Conservation (phyloP, 2,797 vertebrate species). For the Sebastes dallii region DNA sequence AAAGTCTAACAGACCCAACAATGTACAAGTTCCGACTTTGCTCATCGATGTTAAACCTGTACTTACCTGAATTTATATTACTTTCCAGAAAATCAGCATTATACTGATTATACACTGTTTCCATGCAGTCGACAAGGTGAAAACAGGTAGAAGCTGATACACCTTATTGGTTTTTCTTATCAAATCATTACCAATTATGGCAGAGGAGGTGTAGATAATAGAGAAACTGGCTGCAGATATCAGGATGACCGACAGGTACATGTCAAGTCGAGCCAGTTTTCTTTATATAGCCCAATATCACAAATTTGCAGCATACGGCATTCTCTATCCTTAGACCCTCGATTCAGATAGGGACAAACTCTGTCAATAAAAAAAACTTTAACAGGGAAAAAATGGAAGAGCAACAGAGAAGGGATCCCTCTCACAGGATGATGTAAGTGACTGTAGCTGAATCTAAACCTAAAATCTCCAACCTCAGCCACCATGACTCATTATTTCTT, state of each 20-base stretch:
- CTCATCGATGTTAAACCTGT: neutral
- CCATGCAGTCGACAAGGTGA: neutral
- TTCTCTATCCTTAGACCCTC: too few relatives aligned
- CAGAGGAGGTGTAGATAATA: neutral
- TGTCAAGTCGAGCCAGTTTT: neutral
- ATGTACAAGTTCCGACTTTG: neutral
- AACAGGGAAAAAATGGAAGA: too few relatives aligned
- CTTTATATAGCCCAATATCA: neutral
- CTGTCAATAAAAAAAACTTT: too few relatives aligned
- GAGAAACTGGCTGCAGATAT: neutral
- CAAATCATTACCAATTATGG: neutral
- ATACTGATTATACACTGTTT: neutral
- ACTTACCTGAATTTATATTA: neutral
- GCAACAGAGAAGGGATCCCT: too few relatives aligned
- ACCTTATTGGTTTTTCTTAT: neutral
- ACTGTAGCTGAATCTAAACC: too few relatives aligned
- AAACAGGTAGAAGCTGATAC: neutral
- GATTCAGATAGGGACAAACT: too few relatives aligned
- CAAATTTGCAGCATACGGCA: too few relatives aligned
- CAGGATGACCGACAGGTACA: neutral
- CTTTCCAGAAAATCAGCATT: neutral
- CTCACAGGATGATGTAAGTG: too few relatives aligned
- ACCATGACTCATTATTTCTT: too few relatives aligned
- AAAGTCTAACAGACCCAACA: neutral
- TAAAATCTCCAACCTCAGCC: too few relatives aligned